These are phyloP conservation scores for Melinaea menophilus DNA, from an alignment of 2,888 invertebrate genomes.

Conservation along the genomic window DNA sequence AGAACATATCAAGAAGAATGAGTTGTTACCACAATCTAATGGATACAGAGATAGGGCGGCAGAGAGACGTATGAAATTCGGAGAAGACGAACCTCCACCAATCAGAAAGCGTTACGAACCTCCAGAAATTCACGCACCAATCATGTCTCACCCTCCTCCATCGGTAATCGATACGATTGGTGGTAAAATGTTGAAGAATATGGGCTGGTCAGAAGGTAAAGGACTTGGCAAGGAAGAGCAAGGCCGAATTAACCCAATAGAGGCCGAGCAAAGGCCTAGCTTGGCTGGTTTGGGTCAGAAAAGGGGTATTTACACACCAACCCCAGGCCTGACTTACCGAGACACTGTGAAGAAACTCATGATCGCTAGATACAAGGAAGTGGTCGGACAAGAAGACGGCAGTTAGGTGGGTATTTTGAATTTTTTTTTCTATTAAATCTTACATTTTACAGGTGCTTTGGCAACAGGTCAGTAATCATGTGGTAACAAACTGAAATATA, in stretches of 20 bases:
- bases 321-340: conserved; percentile 91
- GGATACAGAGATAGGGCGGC: conserved; percentile 96
- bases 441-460: conserved; percentile 46
- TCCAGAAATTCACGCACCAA: conserved; percentile 62
- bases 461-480: conserved; percentile 55
- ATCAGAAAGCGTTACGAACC: conserved; percentile 67
- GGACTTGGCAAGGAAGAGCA: conserved; percentile 96
- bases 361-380: conserved; percentile 91
- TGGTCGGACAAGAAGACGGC: conserved; percentile 80
- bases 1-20: conserved; percentile 67
- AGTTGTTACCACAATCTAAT: conserved; percentile 54
- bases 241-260: conserved; percentile 94
- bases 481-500: not conserved
- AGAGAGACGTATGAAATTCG: conserved; percentile 95
- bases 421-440: conserved; percentile 35
- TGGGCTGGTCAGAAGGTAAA: conserved; percentile 99
- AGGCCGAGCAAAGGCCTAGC: conserved; percentile 82
- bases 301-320: conserved; percentile 85
- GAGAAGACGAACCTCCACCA: conserved; percentile 85
- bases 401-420: conserved; percentile 59
- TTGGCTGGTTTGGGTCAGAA: conserved; percentile 93
- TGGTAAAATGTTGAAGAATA: conserved; percentile 95
- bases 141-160: conserved; percentile 78
- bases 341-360: conserved; percentile 94
- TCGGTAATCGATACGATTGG: conserved; percentile 94